These are phyloP conservation scores for Lasioglossum calceatum DNA, from an alignment of 2,888 invertebrate species.

Conservation along the genomic window DNA sequence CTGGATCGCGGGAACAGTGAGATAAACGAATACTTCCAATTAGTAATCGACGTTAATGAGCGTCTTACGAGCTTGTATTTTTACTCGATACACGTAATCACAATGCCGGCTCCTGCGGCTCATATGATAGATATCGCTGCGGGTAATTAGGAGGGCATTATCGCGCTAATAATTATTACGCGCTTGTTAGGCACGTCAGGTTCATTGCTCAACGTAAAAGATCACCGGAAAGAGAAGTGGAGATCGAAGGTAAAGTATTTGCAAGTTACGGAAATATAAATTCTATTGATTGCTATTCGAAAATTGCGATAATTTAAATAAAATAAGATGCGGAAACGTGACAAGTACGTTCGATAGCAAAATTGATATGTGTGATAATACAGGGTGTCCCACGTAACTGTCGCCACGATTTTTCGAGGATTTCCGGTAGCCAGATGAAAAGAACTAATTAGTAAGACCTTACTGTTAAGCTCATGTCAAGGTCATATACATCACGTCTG, in stretches of 20 bases:
- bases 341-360: not conserved
- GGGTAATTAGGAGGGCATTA: not conserved
- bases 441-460: too few species aligned
- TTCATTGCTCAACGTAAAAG: not conserved
- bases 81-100: conserved; percentile 12
- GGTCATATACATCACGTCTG: too few species aligned
- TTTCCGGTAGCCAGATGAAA: too few species aligned
- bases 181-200: not conserved
- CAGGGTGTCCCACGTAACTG: too few species aligned
- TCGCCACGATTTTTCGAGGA: too few species aligned
- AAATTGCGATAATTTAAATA: too few species aligned
- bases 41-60: conserved; percentile 38
- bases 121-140: not conserved
- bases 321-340: too few species aligned
- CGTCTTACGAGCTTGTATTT: conserved; percentile 20
- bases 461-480: too few species aligned
- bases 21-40: conserved; percentile 50
- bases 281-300: too few species aligned
- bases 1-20: conserved; percentile 31
- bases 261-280: too few species aligned
- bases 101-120: too few species aligned
- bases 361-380: not conserved
- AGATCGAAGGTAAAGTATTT: not conserved
- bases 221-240: not conserved
- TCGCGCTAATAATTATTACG: not conserved